A percentile compares a stretch with the other conserved stretches of the same genome.
Evolutionary conservation across 2,113 vertebrate species (phyloP).

Genomic region (Epinephelus lanceolatus): DNA sequence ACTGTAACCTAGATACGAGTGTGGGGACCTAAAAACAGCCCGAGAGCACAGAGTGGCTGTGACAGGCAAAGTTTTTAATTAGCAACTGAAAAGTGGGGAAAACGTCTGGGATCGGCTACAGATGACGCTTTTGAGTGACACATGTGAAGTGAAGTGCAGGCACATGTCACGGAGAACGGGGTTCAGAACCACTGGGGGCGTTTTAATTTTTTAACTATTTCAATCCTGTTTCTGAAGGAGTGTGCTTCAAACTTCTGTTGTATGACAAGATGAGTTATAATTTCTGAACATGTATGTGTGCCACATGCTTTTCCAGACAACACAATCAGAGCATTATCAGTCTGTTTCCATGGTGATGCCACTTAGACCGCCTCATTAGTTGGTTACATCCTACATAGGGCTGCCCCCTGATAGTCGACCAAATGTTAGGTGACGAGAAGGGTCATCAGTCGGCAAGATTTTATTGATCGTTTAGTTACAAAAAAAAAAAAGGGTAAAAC

Average conservation of each 20-base stretch:
- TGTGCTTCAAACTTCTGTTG: background rate
- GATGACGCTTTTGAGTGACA: conserved; percentile 10
- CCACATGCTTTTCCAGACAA: background rate
- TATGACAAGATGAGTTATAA: background rate
- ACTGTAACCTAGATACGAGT: conserved; percentile 29
- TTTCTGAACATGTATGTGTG: background rate
- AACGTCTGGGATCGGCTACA: background rate
- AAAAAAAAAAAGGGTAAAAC: too few species aligned
- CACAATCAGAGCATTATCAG: background rate
- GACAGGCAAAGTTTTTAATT: conserved; percentile 34
- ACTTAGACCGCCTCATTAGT: too few species aligned
- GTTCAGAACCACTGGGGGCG: background rate
- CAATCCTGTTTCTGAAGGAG: background rate
- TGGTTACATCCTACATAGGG: too few species aligned
- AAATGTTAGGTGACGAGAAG: too few species aligned
- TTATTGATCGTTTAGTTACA: too few species aligned
- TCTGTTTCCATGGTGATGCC: too few species aligned
- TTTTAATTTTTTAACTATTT: background rate
- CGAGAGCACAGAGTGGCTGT: background rate
- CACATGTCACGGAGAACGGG: background rate
- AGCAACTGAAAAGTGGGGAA: background rate
- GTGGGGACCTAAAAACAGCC: conserved; percentile 28
- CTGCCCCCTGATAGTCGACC: too few species aligned
- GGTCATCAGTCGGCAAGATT: too few species aligned
- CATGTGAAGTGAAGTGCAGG: background rate